phyloP scores from a whole-genome alignment of 2,888 invertebrate species.

The Chironomus riparius region DNA sequence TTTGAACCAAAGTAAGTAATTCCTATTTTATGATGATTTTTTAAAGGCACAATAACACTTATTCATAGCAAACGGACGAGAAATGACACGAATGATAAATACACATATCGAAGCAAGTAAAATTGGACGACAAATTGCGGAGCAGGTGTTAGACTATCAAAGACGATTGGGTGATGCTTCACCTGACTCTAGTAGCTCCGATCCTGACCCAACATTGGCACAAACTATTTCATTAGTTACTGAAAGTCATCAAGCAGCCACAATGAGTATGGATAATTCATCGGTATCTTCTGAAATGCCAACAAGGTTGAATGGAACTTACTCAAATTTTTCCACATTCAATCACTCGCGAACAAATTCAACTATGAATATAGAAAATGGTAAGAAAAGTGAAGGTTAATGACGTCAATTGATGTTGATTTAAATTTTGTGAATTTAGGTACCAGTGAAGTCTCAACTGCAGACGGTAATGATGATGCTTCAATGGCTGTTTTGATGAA shows the following conservation, averaged over 20 bases:
- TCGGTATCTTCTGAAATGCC: slow-evolving; percentile 26
- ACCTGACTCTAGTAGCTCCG: slow-evolving; percentile 42
- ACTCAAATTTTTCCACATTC: slow-evolving; percentile 31
- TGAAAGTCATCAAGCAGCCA: slow-evolving; percentile 29
- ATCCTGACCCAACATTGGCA: slow-evolving; percentile 36
- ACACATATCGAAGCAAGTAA: slow-evolving; percentile 74
- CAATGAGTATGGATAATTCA: slow-evolving; percentile 33
- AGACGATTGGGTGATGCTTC: slow-evolving; percentile 47
- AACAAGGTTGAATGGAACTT: slow-evolving; percentile 35
- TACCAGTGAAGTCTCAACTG: slow-evolving; percentile 33
- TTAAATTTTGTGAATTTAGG: background rate
- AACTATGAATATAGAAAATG: slow-evolving; percentile 32
- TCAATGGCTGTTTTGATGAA: slow-evolving; percentile 91
- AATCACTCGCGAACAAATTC: slow-evolving; percentile 35
- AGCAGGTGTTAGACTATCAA: slow-evolving; percentile 59
- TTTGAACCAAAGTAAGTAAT: slow-evolving; percentile 45
- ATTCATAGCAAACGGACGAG: slow-evolving; percentile 47
- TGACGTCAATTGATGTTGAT: background rate
- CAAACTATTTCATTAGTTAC: background rate
- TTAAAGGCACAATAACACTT: slow-evolving; percentile 26
- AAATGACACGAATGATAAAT: slow-evolving; percentile 61
- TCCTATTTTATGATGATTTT: too few species aligned
- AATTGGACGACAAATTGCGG: slow-evolving; percentile 76
- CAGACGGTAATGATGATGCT: slow-evolving; percentile 77
- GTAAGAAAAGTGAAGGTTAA: slow-evolving; percentile 24